Evolutionary conservation across 2,797 vertebrate genomes (phyloP).

Genomic region (Pitangus sulphuratus): DNA sequence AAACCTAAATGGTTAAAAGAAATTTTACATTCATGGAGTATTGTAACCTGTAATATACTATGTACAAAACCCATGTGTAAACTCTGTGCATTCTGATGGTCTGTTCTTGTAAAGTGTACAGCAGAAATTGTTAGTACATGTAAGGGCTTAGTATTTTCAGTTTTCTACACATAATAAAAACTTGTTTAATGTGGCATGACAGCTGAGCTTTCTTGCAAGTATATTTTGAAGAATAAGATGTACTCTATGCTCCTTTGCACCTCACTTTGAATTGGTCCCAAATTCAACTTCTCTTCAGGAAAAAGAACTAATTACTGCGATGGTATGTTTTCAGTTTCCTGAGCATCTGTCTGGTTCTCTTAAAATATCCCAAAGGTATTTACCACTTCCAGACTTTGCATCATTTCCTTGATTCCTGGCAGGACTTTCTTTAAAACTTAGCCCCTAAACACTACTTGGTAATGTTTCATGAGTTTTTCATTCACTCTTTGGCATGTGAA

Average conservation of each 20-base stretch:
- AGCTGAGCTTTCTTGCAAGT: neutral
- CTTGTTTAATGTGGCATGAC: constrained; percentile 13
- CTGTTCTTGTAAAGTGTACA: neutral
- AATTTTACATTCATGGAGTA: neutral
- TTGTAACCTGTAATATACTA: neutral
- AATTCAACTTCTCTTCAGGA: constrained; percentile 27
- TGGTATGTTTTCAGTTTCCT: constrained; percentile 41
- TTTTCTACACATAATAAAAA: neutral
- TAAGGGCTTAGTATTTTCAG: neutral
- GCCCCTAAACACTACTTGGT: constrained; percentile 6
- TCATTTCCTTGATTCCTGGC: constrained; percentile 49
- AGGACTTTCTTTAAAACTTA: constrained; percentile 42
- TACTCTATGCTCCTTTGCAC: neutral
- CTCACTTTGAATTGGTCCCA: constrained; percentile 41
- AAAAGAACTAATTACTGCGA: constrained; percentile 32
- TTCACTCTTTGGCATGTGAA: constrained; percentile 19
- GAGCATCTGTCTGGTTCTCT: constrained; percentile 51
- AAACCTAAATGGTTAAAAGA: neutral
- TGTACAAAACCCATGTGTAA: neutral
- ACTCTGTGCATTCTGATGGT: neutral
- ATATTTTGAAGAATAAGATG: constrained; percentile 29
- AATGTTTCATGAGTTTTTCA: constrained; percentile 45
- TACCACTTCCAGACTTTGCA: constrained; percentile 40
- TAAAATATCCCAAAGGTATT: constrained; percentile 36
- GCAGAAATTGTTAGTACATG: neutral